These are phyloP conservation scores for Crotalus horridus DNA, from an alignment of 2,113 vertebrate genomes.

Conservation along the genomic window DNA sequence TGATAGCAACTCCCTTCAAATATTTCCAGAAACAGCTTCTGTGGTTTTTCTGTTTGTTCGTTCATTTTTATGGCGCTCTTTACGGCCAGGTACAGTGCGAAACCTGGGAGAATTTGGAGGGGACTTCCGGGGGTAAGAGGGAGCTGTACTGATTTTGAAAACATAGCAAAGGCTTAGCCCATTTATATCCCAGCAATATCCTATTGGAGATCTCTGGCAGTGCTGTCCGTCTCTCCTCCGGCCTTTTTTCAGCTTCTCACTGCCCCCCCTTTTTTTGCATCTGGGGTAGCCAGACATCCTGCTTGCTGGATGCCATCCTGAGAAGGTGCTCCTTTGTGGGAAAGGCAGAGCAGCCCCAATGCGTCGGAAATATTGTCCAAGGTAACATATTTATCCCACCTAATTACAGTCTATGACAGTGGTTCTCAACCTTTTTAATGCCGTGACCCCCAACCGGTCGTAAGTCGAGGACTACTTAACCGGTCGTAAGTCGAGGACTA, in stretches of 20 bases:
- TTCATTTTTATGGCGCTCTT: too few species aligned
- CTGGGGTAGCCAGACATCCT: not conserved
- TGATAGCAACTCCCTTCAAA: not conserved
- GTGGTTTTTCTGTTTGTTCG: too few species aligned
- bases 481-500: too few species aligned
- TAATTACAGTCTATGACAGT: slow-evolving; percentile 28
- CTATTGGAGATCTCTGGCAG: fast-evolving
- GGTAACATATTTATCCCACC: slow-evolving; percentile 31
- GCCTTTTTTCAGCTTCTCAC: not conserved
- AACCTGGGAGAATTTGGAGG: not conserved
- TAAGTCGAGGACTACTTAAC: too few species aligned
- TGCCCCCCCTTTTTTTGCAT: too few species aligned
- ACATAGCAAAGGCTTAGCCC: not conserved
- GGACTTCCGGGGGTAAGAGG: not conserved
- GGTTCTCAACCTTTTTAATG: too few species aligned
- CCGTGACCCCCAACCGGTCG: too few species aligned
- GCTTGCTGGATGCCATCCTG: not conserved
- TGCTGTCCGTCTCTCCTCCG: not conserved
- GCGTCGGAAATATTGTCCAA: slow-evolving; percentile 9
- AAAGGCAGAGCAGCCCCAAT: not conserved
- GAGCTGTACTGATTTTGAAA: not conserved
- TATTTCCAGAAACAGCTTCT: not conserved
- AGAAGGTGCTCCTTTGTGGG: not conserved
- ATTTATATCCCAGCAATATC: not conserved
- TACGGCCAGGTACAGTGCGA: not conserved